Base-by-base conservation (phyloP, 2,113 vertebrate genomes). In the Perccottus glenii region DNA sequence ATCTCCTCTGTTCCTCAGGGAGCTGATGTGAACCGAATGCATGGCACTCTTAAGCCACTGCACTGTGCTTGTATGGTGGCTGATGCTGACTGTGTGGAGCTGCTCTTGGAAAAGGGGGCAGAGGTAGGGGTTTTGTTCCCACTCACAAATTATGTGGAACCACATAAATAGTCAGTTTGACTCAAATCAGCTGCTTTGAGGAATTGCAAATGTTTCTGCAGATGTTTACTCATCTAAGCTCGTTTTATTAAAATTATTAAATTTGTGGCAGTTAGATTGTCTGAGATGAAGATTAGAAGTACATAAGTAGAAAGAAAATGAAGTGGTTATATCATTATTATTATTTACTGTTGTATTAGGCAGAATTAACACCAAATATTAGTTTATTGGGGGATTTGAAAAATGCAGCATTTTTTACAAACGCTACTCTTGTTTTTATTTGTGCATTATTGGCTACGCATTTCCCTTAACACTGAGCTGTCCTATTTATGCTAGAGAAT, bases 11-110 rank as follows among this genome's bases (percentile, higher is more conserved):
- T 64, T 0, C 42, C 11, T 9, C 11, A 98, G 97, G 97, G 97
- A 9, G 97, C 96, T 0, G 96, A 99, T 11, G 96, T 99, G 69
- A 99, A 99, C 92, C 92, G 96, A 51, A 96, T 96, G 87, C 97
- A 98, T 0, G 97, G 97, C 48, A 99, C 96, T 0, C 93, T 98
- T 64, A 97, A 98, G 84, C 97, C 97, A 0, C 87, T 99, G 80
- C 97, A 99, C 88, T 98, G 97, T 16, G 97, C 97, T 78, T 99
- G 97, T 70, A 99, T 99, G 97, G 96, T 99, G 64, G 95, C 96
- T 5, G 96, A 99, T 15, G 94, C 93, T 0, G 97, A 98, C 86
- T 98, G 96, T 14, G 95, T 98, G 40, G 96, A 98, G 88, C 90
- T 99, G 61, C 91, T 99, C 75, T 80, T 99, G 89, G 96, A 98